Evolutionary conservation across 2,797 vertebrate genomes (phyloP).

Genomic region (Myotis findleyi): DNA sequence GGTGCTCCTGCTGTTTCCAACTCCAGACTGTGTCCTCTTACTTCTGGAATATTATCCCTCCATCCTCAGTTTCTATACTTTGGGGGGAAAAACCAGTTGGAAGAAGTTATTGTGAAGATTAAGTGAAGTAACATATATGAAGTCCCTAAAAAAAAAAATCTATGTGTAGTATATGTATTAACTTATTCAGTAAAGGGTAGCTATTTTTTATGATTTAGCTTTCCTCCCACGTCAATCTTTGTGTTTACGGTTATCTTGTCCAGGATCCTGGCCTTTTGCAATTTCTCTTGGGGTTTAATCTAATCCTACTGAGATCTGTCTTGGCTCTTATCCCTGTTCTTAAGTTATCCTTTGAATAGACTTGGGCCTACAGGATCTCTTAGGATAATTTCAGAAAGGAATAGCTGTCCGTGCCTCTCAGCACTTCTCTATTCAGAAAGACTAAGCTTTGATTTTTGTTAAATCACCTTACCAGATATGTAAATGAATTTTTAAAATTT

Average conservation of each 20-base stretch:
- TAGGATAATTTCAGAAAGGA: slow-evolving; percentile 19
- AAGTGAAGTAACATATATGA: slow-evolving; percentile 5
- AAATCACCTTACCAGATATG: neutral
- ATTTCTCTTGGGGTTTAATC: slow-evolving; percentile 48
- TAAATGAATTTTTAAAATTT: neutral
- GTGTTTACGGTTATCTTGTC: slow-evolving; percentile 21
- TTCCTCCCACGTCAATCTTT: slow-evolving; percentile 1
- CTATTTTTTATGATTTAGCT: neutral
- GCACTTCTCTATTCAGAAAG: slow-evolving; percentile 38
- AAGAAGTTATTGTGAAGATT: slow-evolving; percentile 7
- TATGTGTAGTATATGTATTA: neutral
- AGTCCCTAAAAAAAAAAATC: slow-evolving; percentile 39
- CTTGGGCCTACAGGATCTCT: neutral
- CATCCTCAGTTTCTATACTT: neutral
- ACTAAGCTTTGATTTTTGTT: neutral
- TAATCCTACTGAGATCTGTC: neutral
- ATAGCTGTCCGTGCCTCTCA: neutral
- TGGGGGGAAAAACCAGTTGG: neutral
- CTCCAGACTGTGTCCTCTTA: slow-evolving; percentile 5
- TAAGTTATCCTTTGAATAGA: slow-evolving; percentile 56
- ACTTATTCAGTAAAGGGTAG: slow-evolving; percentile 36
- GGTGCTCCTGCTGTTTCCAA: neutral
- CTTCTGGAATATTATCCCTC: neutral
- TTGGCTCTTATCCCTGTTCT: neutral
- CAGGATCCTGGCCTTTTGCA: neutral